A percentile compares a stretch with the other conserved stretches of the same genome.
Evolutionary conservation across 2,113 vertebrate species (phyloP).

Genomic region (Otis tarda): DNA sequence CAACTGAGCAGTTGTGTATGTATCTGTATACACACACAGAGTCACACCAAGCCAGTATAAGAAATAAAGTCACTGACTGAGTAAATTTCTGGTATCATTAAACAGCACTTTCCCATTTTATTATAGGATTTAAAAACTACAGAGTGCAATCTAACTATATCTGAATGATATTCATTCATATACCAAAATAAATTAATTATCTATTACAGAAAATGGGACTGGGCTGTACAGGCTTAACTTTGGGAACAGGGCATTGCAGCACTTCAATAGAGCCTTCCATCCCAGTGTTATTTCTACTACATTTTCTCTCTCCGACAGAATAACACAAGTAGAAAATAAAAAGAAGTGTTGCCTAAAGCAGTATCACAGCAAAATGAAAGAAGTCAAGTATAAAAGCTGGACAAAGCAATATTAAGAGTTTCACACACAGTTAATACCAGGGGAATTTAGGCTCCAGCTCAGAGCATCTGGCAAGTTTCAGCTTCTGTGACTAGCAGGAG

Average conservation of each 20-base stretch:
- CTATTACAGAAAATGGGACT: constrained; percentile 22
- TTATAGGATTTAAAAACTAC: neutral
- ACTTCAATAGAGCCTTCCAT: neutral
- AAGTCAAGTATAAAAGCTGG: constrained; percentile 70
- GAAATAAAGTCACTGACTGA: neutral
- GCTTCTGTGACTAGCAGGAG: constrained; percentile 72
- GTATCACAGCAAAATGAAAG: constrained; percentile 61
- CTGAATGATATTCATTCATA: neutral
- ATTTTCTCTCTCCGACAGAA: constrained; percentile 43
- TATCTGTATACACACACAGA: neutral
- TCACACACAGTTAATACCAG: constrained; percentile 80
- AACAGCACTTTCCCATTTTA: neutral
- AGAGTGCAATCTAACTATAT: neutral
- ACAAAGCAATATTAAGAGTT: constrained; percentile 78
- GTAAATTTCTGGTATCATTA: neutral
- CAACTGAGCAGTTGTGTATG: neutral
- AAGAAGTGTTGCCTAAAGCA: constrained; percentile 59
- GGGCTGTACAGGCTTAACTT: constrained; percentile 43
- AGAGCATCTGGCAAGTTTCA: constrained; percentile 95
- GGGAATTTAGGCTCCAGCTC: constrained; percentile 85
- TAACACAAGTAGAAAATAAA: constrained; percentile 64
- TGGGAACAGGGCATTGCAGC: constrained; percentile 41
- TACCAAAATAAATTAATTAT: constrained; percentile 56
- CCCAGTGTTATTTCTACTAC: constrained; percentile 34
- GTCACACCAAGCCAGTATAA: neutral